Conservation (phyloP, 2,113 vertebrate genomes). For the Ctenomys sociabilis region DNA sequence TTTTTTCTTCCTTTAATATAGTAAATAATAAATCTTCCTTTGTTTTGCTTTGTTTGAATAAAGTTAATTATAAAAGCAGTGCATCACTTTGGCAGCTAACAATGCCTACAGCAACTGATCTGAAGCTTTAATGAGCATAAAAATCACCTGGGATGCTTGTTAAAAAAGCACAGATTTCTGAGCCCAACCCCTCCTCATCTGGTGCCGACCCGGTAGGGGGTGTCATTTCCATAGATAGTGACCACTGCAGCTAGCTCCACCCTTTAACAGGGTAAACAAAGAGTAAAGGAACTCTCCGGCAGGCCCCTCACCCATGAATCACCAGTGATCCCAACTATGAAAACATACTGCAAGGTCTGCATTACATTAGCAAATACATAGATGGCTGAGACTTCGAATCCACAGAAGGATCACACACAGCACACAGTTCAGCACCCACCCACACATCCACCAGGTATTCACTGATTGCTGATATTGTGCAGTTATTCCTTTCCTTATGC, state of each 20-base stretch:
- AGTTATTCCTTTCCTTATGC: neutral
- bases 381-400: constrained; percentile 24
- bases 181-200: neutral
- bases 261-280: neutral
- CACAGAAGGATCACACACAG: neutral
- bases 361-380: neutral
- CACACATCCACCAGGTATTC: neutral
- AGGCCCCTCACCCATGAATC: neutral
- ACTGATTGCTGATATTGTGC: neutral
- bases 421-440: neutral
- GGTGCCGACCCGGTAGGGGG: neutral
- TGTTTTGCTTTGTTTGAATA: constrained; percentile 61
- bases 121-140: constrained; percentile 41
- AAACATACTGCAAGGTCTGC: neutral
- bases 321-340: neutral
- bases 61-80: constrained; percentile 61
- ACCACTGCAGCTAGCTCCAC: neutral
- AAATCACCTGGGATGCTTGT: neutral
- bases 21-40: constrained; percentile 63
- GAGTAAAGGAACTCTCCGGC: neutral
- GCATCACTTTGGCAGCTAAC: constrained; percentile 46
- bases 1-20: constrained; percentile 31
- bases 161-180: constrained; percentile 39
- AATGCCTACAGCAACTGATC: constrained; percentile 34
- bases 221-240: neutral